Evolutionary conservation across 2,797 vertebrate genomes (phyloP).

Genomic region (Bradypodion ventrale): DNA sequence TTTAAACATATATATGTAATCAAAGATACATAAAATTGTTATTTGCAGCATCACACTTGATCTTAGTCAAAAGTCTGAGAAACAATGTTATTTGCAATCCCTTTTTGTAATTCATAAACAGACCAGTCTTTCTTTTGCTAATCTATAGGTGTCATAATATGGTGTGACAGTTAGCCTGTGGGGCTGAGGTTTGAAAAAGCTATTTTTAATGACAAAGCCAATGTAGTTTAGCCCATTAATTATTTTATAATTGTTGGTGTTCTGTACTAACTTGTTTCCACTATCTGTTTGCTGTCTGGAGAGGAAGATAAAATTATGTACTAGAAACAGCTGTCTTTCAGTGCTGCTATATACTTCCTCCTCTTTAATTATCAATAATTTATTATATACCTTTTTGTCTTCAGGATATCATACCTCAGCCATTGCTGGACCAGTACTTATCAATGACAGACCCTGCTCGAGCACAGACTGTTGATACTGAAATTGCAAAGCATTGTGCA

Average conservation of each 20-base stretch:
- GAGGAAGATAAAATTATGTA: constrained; percentile 1
- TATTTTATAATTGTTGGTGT: neutral
- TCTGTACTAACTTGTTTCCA: neutral
- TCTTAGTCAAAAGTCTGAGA: too few species aligned
- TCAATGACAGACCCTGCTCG: constrained; percentile 77
- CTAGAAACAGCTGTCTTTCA: neutral
- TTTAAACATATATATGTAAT: neutral
- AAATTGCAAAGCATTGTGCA: constrained; percentile 77
- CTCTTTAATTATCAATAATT: neutral
- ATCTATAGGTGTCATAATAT: neutral
- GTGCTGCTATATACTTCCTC: neutral
- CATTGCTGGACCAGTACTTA: constrained; percentile 76
- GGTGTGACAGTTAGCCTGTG: neutral
- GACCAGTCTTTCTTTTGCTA: neutral
- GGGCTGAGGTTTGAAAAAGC: neutral
- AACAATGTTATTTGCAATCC: neutral
- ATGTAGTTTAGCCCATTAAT: neutral
- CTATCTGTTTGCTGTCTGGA: neutral
- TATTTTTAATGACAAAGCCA: neutral
- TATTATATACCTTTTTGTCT: neutral
- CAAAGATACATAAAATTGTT: neutral
- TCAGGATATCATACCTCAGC: constrained; percentile 79
- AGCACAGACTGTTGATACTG: constrained; percentile 76
- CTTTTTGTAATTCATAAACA: neutral
- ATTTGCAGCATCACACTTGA: neutral